These are phyloP conservation scores for Linyphia triangularis DNA, from an alignment of 2,888 invertebrate genomes.

Conservation along the genomic window DNA sequence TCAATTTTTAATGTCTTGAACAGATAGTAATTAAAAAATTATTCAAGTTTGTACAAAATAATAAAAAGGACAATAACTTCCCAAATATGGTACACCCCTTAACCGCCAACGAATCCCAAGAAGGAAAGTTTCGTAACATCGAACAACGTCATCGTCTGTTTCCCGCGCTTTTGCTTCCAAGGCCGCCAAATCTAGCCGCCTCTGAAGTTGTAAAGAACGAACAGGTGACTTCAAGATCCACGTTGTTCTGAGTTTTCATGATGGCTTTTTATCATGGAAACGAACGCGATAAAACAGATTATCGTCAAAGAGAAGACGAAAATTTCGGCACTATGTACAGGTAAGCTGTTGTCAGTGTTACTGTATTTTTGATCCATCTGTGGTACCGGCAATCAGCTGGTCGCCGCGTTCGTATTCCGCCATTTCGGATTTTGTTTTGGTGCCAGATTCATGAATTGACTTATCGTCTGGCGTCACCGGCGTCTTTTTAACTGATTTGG, in stretches of 20 bases:
- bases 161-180: conserved; percentile 71
- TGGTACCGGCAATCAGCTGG: conserved; percentile 47
- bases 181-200: conserved; percentile 27
- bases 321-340: conserved; percentile 81
- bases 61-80: not conserved
- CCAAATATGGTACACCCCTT: not conserved
- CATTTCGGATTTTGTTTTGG: not conserved
- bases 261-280: conserved; percentile 72
- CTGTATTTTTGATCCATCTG: not conserved
- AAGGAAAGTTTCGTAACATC: not conserved
- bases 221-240: not conserved
- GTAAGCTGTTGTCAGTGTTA: conserved; percentile 79
- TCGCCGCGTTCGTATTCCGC: conserved; percentile 3
- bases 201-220: conserved; percentile 29
- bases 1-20: no score
- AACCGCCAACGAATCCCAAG: no score
- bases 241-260: not conserved
- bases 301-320: conserved; percentile 79
- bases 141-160: conserved; percentile 33
- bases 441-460: not conserved
- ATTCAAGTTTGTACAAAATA: no score
- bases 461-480: not conserved
- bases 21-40: no score
- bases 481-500: no score
- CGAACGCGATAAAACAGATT: conserved; percentile 66